Evolutionary conservation across 2,113 vertebrate genomes (phyloP).

Genomic region (Lasiurus cinereus): DNA sequence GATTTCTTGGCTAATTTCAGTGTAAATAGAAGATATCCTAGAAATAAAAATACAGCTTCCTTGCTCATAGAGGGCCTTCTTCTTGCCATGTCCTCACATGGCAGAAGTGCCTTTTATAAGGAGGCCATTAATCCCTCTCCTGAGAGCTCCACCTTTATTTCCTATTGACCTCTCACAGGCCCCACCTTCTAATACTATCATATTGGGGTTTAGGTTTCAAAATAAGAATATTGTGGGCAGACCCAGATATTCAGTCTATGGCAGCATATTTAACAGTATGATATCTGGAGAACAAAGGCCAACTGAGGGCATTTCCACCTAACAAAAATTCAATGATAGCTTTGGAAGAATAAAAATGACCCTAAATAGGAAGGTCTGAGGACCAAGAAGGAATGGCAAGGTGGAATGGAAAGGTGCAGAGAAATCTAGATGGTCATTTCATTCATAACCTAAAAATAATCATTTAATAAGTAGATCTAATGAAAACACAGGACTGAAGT

Average conservation of each 20-base stretch:
- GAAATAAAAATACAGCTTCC: background rate
- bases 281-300: background rate
- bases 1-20: background rate
- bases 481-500: background rate
- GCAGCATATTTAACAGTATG: background rate
- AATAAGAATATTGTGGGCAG: background rate
- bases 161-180: background rate
- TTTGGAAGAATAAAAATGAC: background rate
- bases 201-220: background rate
- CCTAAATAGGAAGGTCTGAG: background rate
- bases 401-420: fast-evolving
- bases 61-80: background rate
- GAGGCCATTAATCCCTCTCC: background rate
- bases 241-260: background rate
- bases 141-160: background rate
- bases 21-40: background rate
- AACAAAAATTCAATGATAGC: background rate
- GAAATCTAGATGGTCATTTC: background rate
- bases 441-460: background rate
- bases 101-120: background rate
- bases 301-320: background rate
- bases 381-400: too few relatives aligned
- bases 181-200: background rate
- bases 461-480: background rate
- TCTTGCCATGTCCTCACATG: background rate